phyloP scores from a whole-genome alignment of 2,888 invertebrate species.

The Volucella bombylans region DNA sequence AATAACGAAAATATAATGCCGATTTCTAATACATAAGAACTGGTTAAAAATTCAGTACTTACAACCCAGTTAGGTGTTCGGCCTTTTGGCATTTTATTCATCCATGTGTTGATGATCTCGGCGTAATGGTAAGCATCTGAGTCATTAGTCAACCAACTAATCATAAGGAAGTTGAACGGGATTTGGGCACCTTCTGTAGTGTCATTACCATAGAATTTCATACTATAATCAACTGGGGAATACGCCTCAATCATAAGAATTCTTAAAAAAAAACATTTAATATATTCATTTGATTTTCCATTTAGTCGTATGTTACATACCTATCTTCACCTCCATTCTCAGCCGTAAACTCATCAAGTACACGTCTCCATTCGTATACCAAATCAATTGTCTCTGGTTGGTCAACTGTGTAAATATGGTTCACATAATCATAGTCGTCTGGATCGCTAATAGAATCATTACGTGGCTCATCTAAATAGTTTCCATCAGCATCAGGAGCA shows the following conservation, averaged over 20 bases:
- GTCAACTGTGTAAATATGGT: conserved; percentile 85
- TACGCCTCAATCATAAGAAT: conserved; percentile 86
- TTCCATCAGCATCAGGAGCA: conserved; percentile 77
- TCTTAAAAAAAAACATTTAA: conserved; percentile 73
- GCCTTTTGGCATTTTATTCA: conserved; percentile 84
- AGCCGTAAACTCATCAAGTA: conserved; percentile 83
- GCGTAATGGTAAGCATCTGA: conserved; percentile 84
- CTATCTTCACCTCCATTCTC: conserved; percentile 79
- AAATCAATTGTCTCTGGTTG: conserved; percentile 85
- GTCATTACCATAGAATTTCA: conserved; percentile 85
- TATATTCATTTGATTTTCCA: not conserved
- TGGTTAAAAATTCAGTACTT: conserved; percentile 76
- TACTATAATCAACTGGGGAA: conserved; percentile 84
- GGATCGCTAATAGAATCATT: conserved; percentile 82
- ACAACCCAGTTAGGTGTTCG: conserved; percentile 87
- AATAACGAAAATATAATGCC: not conserved
- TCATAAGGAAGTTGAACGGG: conserved; percentile 87
- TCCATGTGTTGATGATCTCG: conserved; percentile 84
- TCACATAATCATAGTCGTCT: conserved; percentile 83
- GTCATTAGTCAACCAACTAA: conserved; percentile 83
- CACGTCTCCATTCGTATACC: conserved; percentile 84
- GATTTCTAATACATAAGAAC: conserved; percentile 6
- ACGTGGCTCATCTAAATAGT: conserved; percentile 84
- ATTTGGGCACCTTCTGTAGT: conserved; percentile 84
- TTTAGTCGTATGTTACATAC: not conserved